Base-by-base conservation (phyloP, 1,140 invertebrate species). In the Drosophila sulfurigaster region DNA sequence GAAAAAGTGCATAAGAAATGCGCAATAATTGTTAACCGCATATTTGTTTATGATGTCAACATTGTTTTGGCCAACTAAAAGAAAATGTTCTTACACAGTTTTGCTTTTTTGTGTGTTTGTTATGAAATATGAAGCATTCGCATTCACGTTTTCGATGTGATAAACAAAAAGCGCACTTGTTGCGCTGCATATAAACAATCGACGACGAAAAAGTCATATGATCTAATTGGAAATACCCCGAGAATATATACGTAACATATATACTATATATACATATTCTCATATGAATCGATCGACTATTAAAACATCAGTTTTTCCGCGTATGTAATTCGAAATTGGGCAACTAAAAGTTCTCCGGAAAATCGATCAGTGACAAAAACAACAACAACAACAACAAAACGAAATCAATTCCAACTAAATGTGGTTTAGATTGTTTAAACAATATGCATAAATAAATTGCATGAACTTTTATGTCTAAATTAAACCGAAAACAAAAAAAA, bases 301-400 rank as follows among this genome's bases (percentile, higher is more conserved):
- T 43, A 43, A 57, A 15, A 56, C 4, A 56, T 0, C 6, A 38
- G n/a, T 56, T 13, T 6, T 63, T 63, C 48, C 62, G 10, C 28
- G 62, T 64, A 43, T 64, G 35, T 54, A 64, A 52, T n/a, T 13
- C 30, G 35, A 64, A 64, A 52, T 64, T 64, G 62, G 62, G 62
- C 49, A 49, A 49, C n/a, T 38, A 54, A 63, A 63, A 54, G 16
- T 63, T 41, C 48, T 41, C 20, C 35, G 32, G 20, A 25, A 63
- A 63, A 52, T 41, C 52, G 30, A 35, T 28, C 11, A 20, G 13
- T 11, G 49, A 62, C 20, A 30, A 62, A 62, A 62, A 49, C 57
- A 49, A 60, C 3, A 28, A 30, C 49, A 32, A 5, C 30, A 32
- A 32, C 30, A 8, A 32, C 32, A 7, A 32, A 32, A 7, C 5